Conservation (phyloP, 2,797 vertebrate genomes). For the Sitta carolinensis region DNA sequence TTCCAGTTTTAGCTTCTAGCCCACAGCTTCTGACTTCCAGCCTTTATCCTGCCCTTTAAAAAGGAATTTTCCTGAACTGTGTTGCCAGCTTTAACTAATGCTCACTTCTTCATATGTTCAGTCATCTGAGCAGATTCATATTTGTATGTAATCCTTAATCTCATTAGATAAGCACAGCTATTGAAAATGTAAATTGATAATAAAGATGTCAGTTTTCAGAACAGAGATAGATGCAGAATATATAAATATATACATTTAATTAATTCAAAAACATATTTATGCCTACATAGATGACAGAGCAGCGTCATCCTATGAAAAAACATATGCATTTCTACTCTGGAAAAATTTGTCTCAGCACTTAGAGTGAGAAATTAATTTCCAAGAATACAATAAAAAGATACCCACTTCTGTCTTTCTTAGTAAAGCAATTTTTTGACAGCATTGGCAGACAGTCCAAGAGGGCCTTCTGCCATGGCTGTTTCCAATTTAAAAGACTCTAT, state of each 20-base stretch:
- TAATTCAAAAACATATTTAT: neutral
- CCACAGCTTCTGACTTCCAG: neutral
- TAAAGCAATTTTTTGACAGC: neutral
- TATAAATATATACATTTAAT: neutral
- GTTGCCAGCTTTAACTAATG: neutral
- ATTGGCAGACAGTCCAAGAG: neutral
- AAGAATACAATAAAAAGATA: neutral
- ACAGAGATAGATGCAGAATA: neutral
- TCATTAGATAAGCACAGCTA: neutral
- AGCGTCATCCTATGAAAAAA: neutral
- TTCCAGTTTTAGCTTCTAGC: conserved; percentile 11
- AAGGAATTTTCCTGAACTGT: neutral
- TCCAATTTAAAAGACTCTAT: neutral
- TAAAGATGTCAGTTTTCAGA: neutral
- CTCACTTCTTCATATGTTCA: neutral
- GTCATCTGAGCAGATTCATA: neutral
- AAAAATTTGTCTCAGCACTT: neutral
- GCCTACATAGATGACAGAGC: neutral
- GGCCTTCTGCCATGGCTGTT: conserved; percentile 1
- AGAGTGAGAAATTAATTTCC: neutral
- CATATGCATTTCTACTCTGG: neutral
- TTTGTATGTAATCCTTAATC: neutral
- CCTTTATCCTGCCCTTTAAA: neutral
- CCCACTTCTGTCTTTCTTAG: conserved; percentile 55
- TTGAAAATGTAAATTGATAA: neutral